Conservation (phyloP, 2,797 vertebrate genomes). For the Erpetoichthys calabaricus region DNA sequence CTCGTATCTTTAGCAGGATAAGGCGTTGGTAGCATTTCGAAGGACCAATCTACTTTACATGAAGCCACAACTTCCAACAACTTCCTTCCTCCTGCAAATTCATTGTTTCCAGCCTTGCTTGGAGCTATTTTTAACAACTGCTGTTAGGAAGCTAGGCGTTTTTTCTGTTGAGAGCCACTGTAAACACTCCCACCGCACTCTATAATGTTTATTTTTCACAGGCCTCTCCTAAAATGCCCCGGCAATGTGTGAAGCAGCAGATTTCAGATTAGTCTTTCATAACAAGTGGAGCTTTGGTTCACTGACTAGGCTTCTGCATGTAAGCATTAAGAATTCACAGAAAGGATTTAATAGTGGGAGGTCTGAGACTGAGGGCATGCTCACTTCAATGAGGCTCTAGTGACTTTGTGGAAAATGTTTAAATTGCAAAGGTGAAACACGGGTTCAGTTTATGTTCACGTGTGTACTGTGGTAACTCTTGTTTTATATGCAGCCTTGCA, state of each 20-base stretch:
- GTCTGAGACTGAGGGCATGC: no score
- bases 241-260: constrained; percentile 25
- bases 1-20: neutral
- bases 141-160: constrained; percentile 17
- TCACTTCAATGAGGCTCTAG: no score
- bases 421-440: no score
- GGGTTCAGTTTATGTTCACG: no score
- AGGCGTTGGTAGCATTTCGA: constrained; percentile 24
- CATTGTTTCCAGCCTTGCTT: constrained; percentile 38
- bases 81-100: constrained; percentile 46
- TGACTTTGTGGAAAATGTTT: no score
- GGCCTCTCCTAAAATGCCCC: constrained; percentile 9
- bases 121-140: constrained; percentile 43
- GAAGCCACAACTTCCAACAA: constrained; percentile 43
- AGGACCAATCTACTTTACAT: constrained; percentile 27
- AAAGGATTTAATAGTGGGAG: no score
- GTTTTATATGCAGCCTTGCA: no score
- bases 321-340: no score
- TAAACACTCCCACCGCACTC: constrained; percentile 10
- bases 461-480: no score
- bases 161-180: constrained; percentile 20
- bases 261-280: constrained; percentile 3
- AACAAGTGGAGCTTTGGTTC: no score
- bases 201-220: constrained; percentile 26
- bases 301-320: no score